Evolutionary conservation across 2,797 vertebrate genomes (phyloP).

Genomic region (Pantherophis vulpinus): DNA sequence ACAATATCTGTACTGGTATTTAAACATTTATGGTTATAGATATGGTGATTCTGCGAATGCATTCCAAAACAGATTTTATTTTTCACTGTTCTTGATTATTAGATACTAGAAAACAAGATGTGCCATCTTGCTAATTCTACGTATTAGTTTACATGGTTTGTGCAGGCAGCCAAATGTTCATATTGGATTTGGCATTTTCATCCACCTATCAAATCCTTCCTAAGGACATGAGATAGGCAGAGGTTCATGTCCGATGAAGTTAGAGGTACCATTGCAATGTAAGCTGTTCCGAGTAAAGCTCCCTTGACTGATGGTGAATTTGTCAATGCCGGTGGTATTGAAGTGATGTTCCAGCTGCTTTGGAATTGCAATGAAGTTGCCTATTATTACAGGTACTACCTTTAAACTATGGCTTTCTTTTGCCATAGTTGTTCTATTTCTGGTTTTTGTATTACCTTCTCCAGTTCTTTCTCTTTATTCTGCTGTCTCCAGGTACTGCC

Average conservation of each 20-base stretch:
- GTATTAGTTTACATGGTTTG: not conserved
- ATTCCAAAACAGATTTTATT: not conserved
- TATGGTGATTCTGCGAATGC: not conserved
- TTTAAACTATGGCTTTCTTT: no score
- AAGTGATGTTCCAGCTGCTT: not conserved
- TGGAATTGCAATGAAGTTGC: not conserved
- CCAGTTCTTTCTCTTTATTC: no score
- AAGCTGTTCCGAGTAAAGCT: not conserved
- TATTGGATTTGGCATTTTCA: not conserved
- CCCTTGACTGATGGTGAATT: not conserved
- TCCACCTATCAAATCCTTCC: not conserved
- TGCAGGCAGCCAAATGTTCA: not conserved
- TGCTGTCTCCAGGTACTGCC: no score
- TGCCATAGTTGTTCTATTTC: no score
- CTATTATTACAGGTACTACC: not conserved
- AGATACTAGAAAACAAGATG: not conserved
- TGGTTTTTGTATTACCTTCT: no score
- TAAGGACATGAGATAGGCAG: not conserved
- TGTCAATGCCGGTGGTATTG: not conserved
- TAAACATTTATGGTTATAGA: not conserved
- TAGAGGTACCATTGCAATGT: not conserved
- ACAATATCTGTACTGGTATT: not conserved
- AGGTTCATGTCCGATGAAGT: not conserved
- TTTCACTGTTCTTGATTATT: not conserved
- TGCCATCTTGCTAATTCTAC: not conserved